These are phyloP conservation scores for Aurelia aurita complex sp. Pacific DNA, from an alignment of 30 jellyfish, hydroid and myxozoan genomes.

Conservation along the genomic window DNA sequence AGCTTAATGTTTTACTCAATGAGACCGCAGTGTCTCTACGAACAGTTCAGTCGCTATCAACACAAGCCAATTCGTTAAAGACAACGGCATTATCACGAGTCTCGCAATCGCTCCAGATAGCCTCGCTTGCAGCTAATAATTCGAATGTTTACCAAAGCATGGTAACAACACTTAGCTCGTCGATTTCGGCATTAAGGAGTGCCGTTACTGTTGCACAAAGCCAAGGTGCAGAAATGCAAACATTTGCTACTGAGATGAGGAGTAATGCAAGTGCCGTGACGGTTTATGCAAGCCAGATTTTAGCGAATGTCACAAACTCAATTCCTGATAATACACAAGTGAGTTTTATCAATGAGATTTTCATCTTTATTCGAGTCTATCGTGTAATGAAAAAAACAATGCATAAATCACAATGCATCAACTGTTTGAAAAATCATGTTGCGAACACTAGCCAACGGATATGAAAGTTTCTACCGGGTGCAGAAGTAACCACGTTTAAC, in stretches of 20 bases:
- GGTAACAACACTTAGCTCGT: constrained; percentile 56
- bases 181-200: constrained; percentile 55
- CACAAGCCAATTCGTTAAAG: constrained; percentile 43
- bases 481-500: too few relatives aligned
- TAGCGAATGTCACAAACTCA: constrained; percentile 39
- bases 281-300: constrained; percentile 67
- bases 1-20: constrained; percentile 55
- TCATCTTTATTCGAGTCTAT: too few relatives aligned
- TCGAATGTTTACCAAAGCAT: constrained; percentile 45
- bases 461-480: too few relatives aligned
- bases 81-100: constrained; percentile 59
- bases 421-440: too few relatives aligned
- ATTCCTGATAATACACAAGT: constrained; percentile 81
- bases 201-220: constrained; percentile 53
- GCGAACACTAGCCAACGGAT: too few relatives aligned
- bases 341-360: neutral
- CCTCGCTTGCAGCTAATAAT: constrained; percentile 78
- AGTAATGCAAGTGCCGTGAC: constrained; percentile 69
- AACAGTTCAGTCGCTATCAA: constrained; percentile 44
- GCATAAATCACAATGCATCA: too few relatives aligned
- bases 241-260: constrained; percentile 67
- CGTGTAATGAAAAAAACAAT: too few relatives aligned
- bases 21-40: constrained; percentile 71
- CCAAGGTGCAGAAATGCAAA: constrained; percentile 51
- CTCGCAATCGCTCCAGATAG: constrained; percentile 74